Evolutionary conservation across 1,140 invertebrate species (phyloP).

Genomic region (Tetragnatha versicolor): DNA sequence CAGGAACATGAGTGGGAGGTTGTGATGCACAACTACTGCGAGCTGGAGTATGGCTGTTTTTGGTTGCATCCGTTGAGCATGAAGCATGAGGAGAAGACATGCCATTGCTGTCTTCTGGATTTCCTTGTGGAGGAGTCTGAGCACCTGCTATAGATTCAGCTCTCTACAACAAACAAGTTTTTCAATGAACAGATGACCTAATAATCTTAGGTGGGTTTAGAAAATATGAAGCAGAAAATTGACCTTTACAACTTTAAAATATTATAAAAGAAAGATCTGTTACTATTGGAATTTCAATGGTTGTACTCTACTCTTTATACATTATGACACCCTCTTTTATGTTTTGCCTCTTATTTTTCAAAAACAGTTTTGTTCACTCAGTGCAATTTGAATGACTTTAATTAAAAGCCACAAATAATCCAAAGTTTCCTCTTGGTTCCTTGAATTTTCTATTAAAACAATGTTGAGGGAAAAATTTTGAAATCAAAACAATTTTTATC

Average conservation of each 20-base stretch:
- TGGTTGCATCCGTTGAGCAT: slow-evolving; percentile 12
- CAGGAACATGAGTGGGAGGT: slow-evolving; percentile 50
- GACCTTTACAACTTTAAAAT: too few relatives aligned
- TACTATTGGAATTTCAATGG: background rate
- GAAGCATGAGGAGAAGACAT: slow-evolving; percentile 2
- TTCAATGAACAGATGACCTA: too few relatives aligned
- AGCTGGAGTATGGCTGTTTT: slow-evolving; percentile 33
- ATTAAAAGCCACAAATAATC: too few relatives aligned
- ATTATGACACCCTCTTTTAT: background rate
- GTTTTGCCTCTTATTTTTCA: background rate
- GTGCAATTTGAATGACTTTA: too few relatives aligned
- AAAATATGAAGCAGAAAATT: too few relatives aligned
- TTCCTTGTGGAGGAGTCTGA: slow-evolving; percentile 35
- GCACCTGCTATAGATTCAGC: slow-evolving; percentile 45
- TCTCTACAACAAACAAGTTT: slow-evolving; percentile 7
- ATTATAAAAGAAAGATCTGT: too few relatives aligned
- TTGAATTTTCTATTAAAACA: too few relatives aligned
- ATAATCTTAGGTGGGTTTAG: too few relatives aligned
- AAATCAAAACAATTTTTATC: too few relatives aligned
- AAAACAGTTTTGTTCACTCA: background rate
- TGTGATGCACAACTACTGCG: slow-evolving; percentile 1
- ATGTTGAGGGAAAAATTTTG: too few relatives aligned
- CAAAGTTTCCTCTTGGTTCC: too few relatives aligned
- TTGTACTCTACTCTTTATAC: background rate
- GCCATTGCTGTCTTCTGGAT: slow-evolving; percentile 2